phyloP scores from a whole-genome alignment of 1,140 invertebrate genomes.

The Drosophila pallidifrons region DNA sequence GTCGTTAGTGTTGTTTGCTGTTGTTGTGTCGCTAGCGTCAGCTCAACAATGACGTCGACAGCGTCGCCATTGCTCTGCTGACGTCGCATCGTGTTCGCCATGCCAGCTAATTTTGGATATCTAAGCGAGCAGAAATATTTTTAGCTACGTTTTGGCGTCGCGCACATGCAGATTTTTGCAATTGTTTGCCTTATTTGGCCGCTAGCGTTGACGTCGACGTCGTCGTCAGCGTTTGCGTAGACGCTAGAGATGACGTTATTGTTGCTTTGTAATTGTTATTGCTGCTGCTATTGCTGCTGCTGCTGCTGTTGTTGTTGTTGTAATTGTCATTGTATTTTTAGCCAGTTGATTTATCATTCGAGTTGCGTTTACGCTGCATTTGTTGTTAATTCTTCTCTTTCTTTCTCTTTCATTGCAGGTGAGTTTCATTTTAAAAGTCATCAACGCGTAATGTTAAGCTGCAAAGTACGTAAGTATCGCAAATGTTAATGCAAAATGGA shows the following conservation, averaged over 20 bases:
- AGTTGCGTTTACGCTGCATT: conserved; percentile 72
- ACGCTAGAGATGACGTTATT: conserved; percentile 15
- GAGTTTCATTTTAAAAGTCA: conserved; percentile 42
- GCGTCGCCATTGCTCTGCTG: conserved; percentile 36
- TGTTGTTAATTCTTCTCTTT: conserved; percentile 61
- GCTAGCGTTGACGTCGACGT: conserved; percentile 41
- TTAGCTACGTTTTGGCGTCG: conserved; percentile 57
- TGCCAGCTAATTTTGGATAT: conserved; percentile 79
- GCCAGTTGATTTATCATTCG: conserved; percentile 77
- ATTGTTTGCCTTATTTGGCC: conserved; percentile 81
- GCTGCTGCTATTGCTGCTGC: conserved; percentile 28
- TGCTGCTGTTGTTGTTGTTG: conserved; percentile 64
- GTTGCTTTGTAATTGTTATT: conserved; percentile 48
- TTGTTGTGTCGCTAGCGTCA: conserved; percentile 23
- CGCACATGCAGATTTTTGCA: conserved; percentile 80
- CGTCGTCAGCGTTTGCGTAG: conserved; percentile 18
- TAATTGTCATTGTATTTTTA: conserved; percentile 70
- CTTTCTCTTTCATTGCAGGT: conserved; percentile 64
- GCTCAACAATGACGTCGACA: conserved; percentile 33
- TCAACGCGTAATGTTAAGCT: conserved; percentile 31
- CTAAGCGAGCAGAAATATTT: conserved; percentile 79
- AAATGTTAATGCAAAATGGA: conserved; percentile 26
- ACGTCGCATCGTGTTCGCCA: conserved; percentile 57
- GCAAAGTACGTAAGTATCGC: conserved; percentile 49
- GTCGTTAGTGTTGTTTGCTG: conserved; percentile 11